Conservation (phyloP, 2,888 invertebrate genomes). For the Microchrysa polita region DNA sequence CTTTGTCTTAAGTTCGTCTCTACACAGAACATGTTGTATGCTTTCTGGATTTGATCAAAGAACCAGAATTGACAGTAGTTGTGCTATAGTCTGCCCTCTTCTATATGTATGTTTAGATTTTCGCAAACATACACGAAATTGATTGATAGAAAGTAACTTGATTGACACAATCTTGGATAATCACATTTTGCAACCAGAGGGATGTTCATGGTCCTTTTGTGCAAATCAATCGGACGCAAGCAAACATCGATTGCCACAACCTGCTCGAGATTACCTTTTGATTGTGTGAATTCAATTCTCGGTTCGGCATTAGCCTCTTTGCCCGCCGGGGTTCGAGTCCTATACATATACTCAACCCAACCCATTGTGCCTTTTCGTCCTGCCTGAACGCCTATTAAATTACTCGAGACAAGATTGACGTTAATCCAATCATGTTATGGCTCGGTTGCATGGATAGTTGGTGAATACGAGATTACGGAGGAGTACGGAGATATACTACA, state of each 20-base stretch:
- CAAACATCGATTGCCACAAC: conserved; percentile 3
- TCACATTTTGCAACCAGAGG: conserved; percentile 26
- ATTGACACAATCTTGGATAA: conserved; percentile 39
- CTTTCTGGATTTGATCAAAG: conserved; percentile 31
- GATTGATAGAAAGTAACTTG: conserved; percentile 40
- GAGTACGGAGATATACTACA: no score
- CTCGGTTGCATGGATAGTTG: neutral
- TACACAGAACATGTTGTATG: no score
- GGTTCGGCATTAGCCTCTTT: no score
- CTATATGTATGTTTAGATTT: conserved; percentile 18
- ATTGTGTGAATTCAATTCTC: neutral
- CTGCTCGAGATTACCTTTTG: conserved; percentile 5
- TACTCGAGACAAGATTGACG: conserved; percentile 40
- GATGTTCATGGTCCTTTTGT: neutral
- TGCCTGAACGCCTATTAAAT: neutral
- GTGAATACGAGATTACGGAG: no score
- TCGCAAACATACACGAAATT: neutral
- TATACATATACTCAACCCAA: no score
- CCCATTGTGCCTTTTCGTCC: no score
- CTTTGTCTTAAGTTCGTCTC: neutral
- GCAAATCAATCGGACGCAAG: no score
- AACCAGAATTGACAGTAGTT: conserved; percentile 11
- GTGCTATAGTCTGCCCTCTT: no score
- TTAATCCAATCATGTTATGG: conserved; percentile 15
- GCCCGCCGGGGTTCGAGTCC: no score